These are phyloP conservation scores for Polia nebulosa DNA, from an alignment of 2,888 invertebrate genomes.

Conservation along the genomic window DNA sequence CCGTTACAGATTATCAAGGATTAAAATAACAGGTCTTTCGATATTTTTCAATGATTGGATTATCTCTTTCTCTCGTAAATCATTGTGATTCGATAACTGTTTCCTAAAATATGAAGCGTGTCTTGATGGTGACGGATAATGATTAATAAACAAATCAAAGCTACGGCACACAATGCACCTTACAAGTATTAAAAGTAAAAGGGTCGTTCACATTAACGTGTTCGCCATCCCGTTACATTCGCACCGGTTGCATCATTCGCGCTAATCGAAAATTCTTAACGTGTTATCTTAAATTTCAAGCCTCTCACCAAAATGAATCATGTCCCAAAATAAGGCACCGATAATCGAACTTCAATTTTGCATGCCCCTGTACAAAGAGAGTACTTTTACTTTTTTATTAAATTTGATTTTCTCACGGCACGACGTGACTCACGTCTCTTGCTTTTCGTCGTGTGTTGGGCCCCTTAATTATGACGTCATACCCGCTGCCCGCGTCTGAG, in stretches of 20 bases:
- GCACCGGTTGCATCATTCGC: constrained; percentile 80
- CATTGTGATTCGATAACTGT: constrained; percentile 10
- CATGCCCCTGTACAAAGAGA: constrained; percentile 87
- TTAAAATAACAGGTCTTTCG: constrained; percentile 14
- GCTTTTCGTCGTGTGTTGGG: constrained; percentile 77
- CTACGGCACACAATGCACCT: constrained; percentile 46
- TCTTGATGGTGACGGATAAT: constrained; percentile 26
- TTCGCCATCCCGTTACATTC: constrained; percentile 79
- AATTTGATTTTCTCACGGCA: constrained; percentile 83
- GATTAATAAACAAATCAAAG: constrained; percentile 52
- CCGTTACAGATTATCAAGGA: constrained; percentile 18
- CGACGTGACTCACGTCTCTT: constrained; percentile 81
- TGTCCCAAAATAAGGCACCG: constrained; percentile 81
- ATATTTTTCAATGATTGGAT: neutral
- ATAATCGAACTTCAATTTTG: constrained; percentile 85
- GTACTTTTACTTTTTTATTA: constrained; percentile 89
- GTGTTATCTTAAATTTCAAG: constrained; percentile 84
- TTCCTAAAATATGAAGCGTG: constrained; percentile 6
- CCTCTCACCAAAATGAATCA: constrained; percentile 87
- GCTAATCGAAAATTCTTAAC: constrained; percentile 87
- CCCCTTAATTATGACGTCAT: constrained; percentile 89
- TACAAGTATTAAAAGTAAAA: constrained; percentile 67
- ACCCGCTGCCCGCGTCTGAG: constrained; percentile 70
- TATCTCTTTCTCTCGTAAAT: constrained; percentile 21
- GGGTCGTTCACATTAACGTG: constrained; percentile 74